Evolutionary conservation across 2,797 vertebrate genomes (phyloP), one percentile per base, ranked within the genome.

Genomic region (Euphonia xanthogaster): DNA sequence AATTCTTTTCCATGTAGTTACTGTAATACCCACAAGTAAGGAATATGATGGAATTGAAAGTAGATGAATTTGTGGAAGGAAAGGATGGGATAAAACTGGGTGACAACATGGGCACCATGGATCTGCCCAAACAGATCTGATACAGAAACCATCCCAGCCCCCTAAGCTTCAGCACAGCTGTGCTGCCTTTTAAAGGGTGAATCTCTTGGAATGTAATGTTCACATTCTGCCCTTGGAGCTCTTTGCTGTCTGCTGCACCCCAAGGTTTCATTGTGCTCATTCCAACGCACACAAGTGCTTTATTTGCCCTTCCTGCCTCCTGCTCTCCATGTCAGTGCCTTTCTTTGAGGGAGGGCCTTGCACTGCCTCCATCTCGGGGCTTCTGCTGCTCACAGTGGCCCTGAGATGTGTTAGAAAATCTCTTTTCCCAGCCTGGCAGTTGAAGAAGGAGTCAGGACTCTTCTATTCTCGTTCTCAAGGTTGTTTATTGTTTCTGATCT

Each of bases 181-280:
- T 57, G 31, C 31, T 73, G 53, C 40, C 51, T 71, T 73, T 67
- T 28, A 21, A 48, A 37, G 27, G 70, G 39, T 44, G 28, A 18
- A 14, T 76, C 73, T 62, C 0, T 42, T 60, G 70, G 33, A 71
- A 17, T 50, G 16, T 18, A 12, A 12, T 15, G 15, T 21, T 54
- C 25, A 30, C 45, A 37, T 53, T 62, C 20, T 68, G 57, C 70
- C 60, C 4, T n/a, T 31, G 42, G 50, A 84, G 23, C 45, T 54
- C 37, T 45, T 44, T 15, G 23, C 47, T 75, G 12, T 51, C 8
- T 53, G n/a, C 24, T 16, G 48, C 63, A 14, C 33, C 11, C 3
- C 37, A 7, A 6, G 33, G 22, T 14, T 14, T 19, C 30, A 2
- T 1, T 6, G 1, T 30, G 3, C 63, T 72, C 24, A 0, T 12